A percentile compares a stretch with the other conserved stretches of the same genome.
These are phyloP conservation scores for Nasonia longicornis DNA, from an alignment of 1,140 invertebrate genomes.

Conservation along the genomic window DNA sequence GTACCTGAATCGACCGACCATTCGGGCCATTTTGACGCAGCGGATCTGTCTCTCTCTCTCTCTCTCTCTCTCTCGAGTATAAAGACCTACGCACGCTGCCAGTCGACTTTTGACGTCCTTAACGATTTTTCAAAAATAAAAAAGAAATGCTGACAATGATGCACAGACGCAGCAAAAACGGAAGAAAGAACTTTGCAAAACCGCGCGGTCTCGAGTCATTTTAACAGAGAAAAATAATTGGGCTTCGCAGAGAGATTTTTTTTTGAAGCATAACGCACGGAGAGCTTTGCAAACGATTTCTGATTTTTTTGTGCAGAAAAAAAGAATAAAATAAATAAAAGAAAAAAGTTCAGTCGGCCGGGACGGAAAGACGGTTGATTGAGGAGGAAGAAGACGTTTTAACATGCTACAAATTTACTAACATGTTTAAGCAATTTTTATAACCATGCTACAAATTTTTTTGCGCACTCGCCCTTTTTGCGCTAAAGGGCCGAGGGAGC, in stretches of 20 bases:
- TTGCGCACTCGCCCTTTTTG: slow-evolving; percentile 34
- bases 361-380: slow-evolving; percentile 11
- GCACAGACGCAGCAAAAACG: slow-evolving; percentile 17
- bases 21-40: slow-evolving; percentile 63
- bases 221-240: background rate
- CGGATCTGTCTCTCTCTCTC: slow-evolving; percentile 36
- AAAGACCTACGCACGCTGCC: slow-evolving; percentile 9
- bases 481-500: slow-evolving; percentile 19
- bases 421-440: slow-evolving; percentile 31
- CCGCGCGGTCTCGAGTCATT: slow-evolving; percentile 1
- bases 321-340: background rate
- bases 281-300: slow-evolving; percentile 28
- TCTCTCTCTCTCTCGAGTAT: background rate
- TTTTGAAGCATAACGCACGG: background rate
- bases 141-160: background rate
- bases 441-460: slow-evolving; percentile 25
- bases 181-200: slow-evolving; percentile 40
- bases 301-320: slow-evolving; percentile 32
- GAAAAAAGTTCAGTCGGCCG: slow-evolving; percentile 5
- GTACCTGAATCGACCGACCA: slow-evolving; percentile 69
- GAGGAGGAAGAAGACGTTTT: slow-evolving; percentile 28
- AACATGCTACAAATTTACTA: slow-evolving; percentile 21
- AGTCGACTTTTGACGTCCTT: slow-evolving; percentile 19
- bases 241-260: slow-evolving; percentile 23
- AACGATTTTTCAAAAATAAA: slow-evolving; percentile 21